A percentile compares a stretch with the other conserved stretches of the same genome.
Conservation (phyloP, 2,888 invertebrate species). For the Heliconius sara region DNA sequence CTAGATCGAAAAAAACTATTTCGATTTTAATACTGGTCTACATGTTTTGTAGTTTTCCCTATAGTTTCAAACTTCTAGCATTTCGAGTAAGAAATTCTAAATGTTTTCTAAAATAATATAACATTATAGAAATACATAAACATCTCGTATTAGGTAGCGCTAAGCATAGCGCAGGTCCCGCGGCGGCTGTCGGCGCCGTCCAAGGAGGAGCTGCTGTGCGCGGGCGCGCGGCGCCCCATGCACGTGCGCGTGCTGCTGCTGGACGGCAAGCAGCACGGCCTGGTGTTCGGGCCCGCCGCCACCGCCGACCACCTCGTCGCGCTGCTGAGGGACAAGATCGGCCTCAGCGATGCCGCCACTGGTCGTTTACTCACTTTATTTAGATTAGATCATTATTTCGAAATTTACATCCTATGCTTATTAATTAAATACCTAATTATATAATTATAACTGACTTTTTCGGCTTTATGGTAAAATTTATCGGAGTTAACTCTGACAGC, state of each 20-base stretch:
- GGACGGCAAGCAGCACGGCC: constrained; percentile 97
- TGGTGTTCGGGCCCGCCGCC: constrained; percentile 97
- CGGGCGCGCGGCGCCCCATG: constrained; percentile 94
- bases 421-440: no score
- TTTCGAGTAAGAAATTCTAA: no score
- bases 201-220: constrained; percentile 95
- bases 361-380: constrained; percentile 65
- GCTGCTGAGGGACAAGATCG: constrained; percentile 94
- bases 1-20: no score
- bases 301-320: constrained; percentile 95
- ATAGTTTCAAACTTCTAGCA: no score
- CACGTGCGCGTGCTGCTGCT: constrained; percentile 96
- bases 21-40: no score
- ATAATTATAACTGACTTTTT: no score
- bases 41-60: no score
- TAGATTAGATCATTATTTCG: no score
- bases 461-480: no score
- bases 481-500: no score
- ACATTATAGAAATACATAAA: background rate
- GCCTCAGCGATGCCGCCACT: constrained; percentile 89
- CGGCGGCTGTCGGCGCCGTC: constrained; percentile 96
- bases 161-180: constrained; percentile 82
- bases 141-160: constrained; percentile 64
- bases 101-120: constrained; percentile 52
- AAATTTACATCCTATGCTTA: no score